Evolutionary conservation across 2,888 invertebrate species (phyloP).

Genomic region (Capitulum mitella): DNA sequence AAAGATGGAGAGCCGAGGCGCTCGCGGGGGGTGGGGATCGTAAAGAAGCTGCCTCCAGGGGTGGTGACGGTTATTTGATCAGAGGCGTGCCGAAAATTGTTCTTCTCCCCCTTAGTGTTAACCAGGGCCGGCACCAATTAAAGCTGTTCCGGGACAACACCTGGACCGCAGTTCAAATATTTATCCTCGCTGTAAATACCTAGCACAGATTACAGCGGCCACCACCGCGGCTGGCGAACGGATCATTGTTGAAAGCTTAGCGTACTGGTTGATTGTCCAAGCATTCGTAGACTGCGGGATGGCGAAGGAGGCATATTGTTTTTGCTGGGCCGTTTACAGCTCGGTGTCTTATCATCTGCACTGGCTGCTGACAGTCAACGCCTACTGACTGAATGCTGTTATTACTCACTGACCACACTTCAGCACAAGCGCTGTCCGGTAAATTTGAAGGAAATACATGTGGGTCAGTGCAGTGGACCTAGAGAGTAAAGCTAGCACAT

Average conservation of each 20-base stretch:
- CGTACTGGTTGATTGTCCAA: too few species aligned
- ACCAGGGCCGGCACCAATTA: neutral
- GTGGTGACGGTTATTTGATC: conserved; percentile 23
- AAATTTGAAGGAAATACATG: too few species aligned
- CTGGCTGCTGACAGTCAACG: too few species aligned
- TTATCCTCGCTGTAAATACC: neutral
- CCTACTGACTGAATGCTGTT: too few species aligned
- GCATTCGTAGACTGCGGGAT: too few species aligned
- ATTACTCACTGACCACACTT: too few species aligned
- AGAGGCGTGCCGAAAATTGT: conserved; percentile 18
- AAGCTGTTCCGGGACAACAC: neutral
- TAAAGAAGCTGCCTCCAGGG: neutral
- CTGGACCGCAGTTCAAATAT: conserved; percentile 10
- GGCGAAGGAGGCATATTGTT: too few species aligned
- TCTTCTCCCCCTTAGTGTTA: conserved; percentile 8
- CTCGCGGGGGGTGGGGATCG: neutral
- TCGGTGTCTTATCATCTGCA: too few species aligned
- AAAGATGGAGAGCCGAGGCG: neutral
- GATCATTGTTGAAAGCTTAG: neutral
- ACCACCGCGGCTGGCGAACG: neutral
- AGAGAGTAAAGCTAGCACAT: too few species aligned
- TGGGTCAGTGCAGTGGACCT: too few species aligned
- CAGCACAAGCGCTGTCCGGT: too few species aligned
- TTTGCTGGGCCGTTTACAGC: too few species aligned
- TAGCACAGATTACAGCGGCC: neutral